phyloP scores from a whole-genome alignment of 2,797 vertebrate species.

The Mionectes olivaceus region DNA sequence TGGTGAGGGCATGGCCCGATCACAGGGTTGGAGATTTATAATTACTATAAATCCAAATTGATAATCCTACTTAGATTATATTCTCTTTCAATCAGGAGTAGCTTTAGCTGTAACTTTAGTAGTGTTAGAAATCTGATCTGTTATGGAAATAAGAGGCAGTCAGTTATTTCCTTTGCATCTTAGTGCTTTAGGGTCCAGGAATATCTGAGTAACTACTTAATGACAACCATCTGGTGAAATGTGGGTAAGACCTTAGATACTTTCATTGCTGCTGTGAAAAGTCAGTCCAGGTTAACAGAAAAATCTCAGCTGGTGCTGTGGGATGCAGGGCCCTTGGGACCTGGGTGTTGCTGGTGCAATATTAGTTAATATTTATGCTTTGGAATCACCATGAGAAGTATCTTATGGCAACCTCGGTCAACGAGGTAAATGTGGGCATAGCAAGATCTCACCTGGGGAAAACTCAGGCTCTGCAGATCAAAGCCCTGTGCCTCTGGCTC shows the following conservation, averaged over 20 bases:
- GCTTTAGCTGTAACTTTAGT: constrained; percentile 36
- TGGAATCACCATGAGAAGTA: neutral
- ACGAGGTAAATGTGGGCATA: neutral
- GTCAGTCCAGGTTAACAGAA: constrained; percentile 59
- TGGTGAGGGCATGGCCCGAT: neutral
- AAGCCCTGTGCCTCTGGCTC: neutral
- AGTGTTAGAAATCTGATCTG: constrained; percentile 57
- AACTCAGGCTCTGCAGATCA: fast-evolving
- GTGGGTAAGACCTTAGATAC: constrained; percentile 62
- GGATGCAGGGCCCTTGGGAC: neutral
- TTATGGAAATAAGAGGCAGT: constrained; percentile 14
- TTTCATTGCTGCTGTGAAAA: constrained; percentile 67
- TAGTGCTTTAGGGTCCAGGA: constrained; percentile 65
- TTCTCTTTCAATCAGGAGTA: constrained; percentile 21
- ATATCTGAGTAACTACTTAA: constrained; percentile 43
- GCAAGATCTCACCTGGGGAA: neutral
- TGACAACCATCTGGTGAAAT: neutral
- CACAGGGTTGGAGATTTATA: neutral
- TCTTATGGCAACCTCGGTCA: neutral
- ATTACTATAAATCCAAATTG: neutral
- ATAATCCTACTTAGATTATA: constrained; percentile 4
- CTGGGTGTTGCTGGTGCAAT: neutral
- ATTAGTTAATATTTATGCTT: neutral
- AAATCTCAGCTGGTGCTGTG: constrained; percentile 1
- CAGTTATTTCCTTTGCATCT: constrained; percentile 62